Conservation (phyloP, 2,797 vertebrate species). For the Lophotriccus pileatus region DNA sequence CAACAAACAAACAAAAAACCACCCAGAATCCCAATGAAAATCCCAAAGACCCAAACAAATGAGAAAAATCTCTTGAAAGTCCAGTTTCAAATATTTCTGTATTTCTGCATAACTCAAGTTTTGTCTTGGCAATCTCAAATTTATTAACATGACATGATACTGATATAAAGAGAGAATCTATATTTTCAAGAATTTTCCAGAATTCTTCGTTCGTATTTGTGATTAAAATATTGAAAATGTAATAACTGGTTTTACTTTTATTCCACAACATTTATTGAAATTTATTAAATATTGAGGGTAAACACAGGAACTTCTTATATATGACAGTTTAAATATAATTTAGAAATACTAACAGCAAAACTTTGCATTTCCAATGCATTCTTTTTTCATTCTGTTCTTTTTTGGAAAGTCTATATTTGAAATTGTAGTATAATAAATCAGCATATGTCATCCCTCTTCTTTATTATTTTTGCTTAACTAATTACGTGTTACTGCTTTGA, state of each 20-base stretch:
- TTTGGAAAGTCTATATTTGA: not conserved
- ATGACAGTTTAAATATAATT: not conserved
- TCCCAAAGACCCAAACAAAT: not conserved
- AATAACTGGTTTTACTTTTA: not conserved
- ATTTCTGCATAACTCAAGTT: not conserved
- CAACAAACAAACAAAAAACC: not conserved
- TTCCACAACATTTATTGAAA: not conserved
- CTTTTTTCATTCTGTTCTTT: not conserved
- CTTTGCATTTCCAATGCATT: not conserved
- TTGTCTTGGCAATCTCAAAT: not conserved
- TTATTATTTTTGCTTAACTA: not conserved
- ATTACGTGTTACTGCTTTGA: not conserved
- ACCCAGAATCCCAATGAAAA: not conserved
- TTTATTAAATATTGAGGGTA: not conserved
- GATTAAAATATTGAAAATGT: not conserved
- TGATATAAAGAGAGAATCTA: not conserved
- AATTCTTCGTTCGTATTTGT: not conserved
- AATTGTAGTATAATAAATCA: not conserved
- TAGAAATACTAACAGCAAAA: not conserved
- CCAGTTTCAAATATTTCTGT: not conserved
- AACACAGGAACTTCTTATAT: not conserved
- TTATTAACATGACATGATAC: not conserved
- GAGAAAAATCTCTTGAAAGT: not conserved
- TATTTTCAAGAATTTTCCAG: not conserved
- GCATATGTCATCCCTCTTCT: not conserved